Base-by-base conservation (phyloP, 2,797 vertebrate species). In the Pseudotriccus pelzelni region DNA sequence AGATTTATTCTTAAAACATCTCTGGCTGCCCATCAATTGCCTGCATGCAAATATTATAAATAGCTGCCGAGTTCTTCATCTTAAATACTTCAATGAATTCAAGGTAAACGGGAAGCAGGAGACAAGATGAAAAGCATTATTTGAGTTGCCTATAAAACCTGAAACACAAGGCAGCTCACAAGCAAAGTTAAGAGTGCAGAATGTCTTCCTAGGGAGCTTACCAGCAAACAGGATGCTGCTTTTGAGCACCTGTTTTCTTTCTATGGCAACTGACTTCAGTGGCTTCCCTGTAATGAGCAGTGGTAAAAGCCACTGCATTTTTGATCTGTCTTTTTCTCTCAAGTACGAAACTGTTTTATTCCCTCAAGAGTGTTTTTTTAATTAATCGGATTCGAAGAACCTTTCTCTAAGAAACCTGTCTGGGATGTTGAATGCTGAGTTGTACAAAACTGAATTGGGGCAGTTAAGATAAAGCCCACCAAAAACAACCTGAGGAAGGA, bases 121-220 rank as follows among this genome's bases (percentile, higher is more conserved):
- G 75, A 76, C 34, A 72, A 94, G 87, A 96, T 86, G 74, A 94
- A 94, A 94, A 96, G 73, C 84, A 43, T 69, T 91, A 67, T 49
- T 12, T 82, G 47, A 70, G 44, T 56, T 67, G 59, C 21, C 64
- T 78, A 55, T 39, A 41, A 37, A 87, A 81, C 18, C 46, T 56
- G 62, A 86, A 95, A 80, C 43, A 62, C 4, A 37, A 9, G 49
- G 53, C 24, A 64, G 73, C 60, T 89, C 43, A 60, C 59, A 81
- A 75, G 73, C 22, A 13, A 95, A 81, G 58, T 69, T 63, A 77
- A 72, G 34, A 52, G 5, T 39, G 43, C 53, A 70, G 74, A 16
- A 37, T n/a, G 44, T 53, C 53, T 58, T 75, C 72, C 46, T 28
- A 66, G 49, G 27, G 52, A 89, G 59, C 55, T 81, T 80, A 55